phyloP scores from a whole-genome alignment of 2,888 invertebrate species.

The Scrobipalpa costella region DNA sequence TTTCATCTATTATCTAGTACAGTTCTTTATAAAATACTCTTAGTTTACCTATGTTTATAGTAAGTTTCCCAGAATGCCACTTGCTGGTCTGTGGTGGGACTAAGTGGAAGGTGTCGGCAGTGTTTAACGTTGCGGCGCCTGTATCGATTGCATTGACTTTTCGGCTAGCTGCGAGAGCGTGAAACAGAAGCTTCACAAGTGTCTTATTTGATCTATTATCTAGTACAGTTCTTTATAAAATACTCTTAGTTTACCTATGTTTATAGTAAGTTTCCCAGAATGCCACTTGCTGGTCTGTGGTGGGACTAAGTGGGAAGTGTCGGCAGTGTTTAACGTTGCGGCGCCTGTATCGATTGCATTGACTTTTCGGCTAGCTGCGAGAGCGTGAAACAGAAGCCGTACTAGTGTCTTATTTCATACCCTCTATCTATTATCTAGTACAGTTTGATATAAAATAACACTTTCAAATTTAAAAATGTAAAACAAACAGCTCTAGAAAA shows the following conservation, averaged over 20 bases:
- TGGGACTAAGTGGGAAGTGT: constrained; percentile 3
- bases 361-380: constrained; percentile 16
- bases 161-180: constrained; percentile 2
- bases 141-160: constrained; percentile 13
- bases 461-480: neutral
- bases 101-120: neutral
- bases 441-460: neutral
- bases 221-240: neutral
- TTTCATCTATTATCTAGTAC: no score
- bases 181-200: constrained; percentile 20
- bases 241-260: no score
- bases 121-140: constrained; percentile 5
- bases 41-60: no score
- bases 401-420: constrained; percentile 16
- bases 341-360: neutral
- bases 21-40: no score
- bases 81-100: no score
- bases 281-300: no score
- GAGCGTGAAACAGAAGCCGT: constrained; percentile 22
- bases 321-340: constrained; percentile 5
- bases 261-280: no score
- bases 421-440: neutral
- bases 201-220: constrained; percentile 18
- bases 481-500: no score
- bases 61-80: no score